Base-by-base conservation (phyloP, 1,140 invertebrate species). In the Drosophila bipectinata region DNA sequence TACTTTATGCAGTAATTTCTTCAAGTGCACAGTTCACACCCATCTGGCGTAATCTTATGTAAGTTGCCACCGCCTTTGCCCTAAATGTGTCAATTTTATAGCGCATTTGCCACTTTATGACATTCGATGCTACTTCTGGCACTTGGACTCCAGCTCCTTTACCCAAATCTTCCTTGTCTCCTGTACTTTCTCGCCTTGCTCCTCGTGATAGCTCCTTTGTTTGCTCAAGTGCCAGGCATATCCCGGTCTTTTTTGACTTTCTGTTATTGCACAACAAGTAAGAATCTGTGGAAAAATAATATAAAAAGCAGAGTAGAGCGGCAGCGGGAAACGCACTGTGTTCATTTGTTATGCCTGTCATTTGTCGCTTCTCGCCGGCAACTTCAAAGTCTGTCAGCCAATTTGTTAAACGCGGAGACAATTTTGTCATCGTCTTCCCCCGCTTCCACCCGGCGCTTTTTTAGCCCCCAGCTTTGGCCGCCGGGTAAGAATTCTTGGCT, bases 321-420 rank as follows among this genome's bases (percentile, higher is more conserved):
- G 10, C 30, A 41, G 26, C 47, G 71, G 61, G 57, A 64, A 82
- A 85, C 74, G 67, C 72, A 88, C 72, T 76, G 74, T 87, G 72
- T 84, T 83, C 79, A 90, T 90, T 90, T 90, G 88, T 88, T 81
- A 90, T 90, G 88, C 79, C 78, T 90, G 88, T 90, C 88, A 89
- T 88, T 88, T 90, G 88, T 90, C 79, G 75, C 77, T 61, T 58
- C 28, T 37, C 57, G 58, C 53, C 88, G 88, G 88, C 72, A 69
- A 81, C 77, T 90, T 90, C 88, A 90, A 90, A 90, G 83, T 49
- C 61, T 73, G 66, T 84, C 77, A 81, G 51, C 79, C 79, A 90
- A 90, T 90, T 90, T 90, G 88, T 90, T 90, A 84, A 88, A 88
- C 83, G 79, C 79, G 68, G 49, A 75, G 72, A 63, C 84, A 87